These are phyloP conservation scores for Pandemis cinnamomeana DNA, from an alignment of 2,888 invertebrate species.

Conservation along the genomic window DNA sequence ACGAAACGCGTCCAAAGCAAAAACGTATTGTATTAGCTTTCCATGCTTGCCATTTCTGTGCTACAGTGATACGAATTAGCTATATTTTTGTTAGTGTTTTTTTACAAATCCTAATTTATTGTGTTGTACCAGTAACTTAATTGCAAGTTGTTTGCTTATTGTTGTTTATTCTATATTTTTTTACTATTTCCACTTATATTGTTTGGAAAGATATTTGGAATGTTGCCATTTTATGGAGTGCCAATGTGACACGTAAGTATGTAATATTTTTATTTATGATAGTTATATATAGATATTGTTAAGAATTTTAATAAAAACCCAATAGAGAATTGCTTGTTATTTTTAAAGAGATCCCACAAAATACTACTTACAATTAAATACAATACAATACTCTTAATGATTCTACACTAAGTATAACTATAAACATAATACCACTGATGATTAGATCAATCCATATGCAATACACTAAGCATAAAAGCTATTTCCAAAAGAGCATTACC, in stretches of 20 bases:
- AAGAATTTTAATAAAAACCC: conserved; percentile 77
- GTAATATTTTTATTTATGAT: conserved; percentile 70
- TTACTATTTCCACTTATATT: conserved; percentile 39
- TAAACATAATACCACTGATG: conserved; percentile 38
- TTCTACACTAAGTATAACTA: background rate
- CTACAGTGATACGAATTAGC: conserved; percentile 40
- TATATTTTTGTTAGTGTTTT: conserved; percentile 45
- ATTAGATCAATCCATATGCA: conserved; percentile 25
- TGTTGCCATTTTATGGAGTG: conserved; percentile 69
- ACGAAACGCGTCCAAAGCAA: conserved; percentile 58
- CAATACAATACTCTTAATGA: conserved; percentile 30
- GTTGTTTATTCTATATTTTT: conserved; percentile 6
- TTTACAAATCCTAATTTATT: conserved; percentile 42
- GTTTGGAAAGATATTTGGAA: conserved; percentile 50
- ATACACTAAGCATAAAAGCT: background rate
- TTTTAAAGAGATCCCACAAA: conserved; percentile 48
- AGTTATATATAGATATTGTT: conserved; percentile 74
- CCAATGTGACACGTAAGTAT: conserved; percentile 67
- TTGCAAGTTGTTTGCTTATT: background rate
- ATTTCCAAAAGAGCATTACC: background rate
- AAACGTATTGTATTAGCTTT: conserved; percentile 26
- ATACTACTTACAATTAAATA: conserved; percentile 35
- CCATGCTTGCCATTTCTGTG: conserved; percentile 41
- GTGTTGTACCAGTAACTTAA: background rate
- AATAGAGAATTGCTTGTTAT: conserved; percentile 61